Conservation (phyloP, 2,888 invertebrate genomes). For the Ochropleura leucogaster region DNA sequence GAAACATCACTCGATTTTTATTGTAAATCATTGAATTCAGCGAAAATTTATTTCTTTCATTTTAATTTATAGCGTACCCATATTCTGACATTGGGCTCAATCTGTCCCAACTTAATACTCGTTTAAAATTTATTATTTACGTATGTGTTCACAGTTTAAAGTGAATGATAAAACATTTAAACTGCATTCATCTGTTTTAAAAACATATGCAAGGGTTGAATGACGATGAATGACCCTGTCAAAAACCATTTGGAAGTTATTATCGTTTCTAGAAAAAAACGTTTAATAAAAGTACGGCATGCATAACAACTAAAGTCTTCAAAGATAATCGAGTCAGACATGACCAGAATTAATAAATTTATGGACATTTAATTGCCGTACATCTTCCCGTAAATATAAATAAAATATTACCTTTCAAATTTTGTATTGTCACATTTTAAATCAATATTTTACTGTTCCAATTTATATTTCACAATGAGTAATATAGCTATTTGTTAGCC, state of each 20-base stretch:
- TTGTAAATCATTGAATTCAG: background rate
- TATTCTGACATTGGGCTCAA: constrained; percentile 26
- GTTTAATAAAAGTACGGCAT: constrained; percentile 6
- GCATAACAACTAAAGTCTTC: background rate
- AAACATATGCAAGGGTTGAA: constrained; percentile 31
- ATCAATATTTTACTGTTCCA: constrained; percentile 64
- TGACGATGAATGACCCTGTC: constrained; percentile 26
- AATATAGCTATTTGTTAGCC: constrained; percentile 61
- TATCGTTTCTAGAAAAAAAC: constrained; percentile 28
- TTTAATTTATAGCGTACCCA: constrained; percentile 1
- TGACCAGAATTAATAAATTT: constrained; percentile 45
- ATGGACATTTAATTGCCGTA: constrained; percentile 47
- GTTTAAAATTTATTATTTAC: constrained; percentile 47
- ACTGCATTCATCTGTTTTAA: constrained; percentile 28
- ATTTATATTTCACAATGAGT: constrained; percentile 62
- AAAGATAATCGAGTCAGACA: constrained; percentile 8
- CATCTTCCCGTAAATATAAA: constrained; percentile 33
- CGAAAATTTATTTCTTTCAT: constrained; percentile 11
- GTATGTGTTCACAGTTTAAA: constrained; percentile 29
- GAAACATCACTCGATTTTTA: background rate
- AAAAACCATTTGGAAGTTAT: constrained; percentile 15
- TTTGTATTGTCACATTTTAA: constrained; percentile 63
- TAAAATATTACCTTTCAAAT: constrained; percentile 49
- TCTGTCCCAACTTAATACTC: constrained; percentile 20
- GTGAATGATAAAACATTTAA: constrained; percentile 42